A percentile compares a stretch with the other conserved stretches of the same genome.
phyloP scores from a whole-genome alignment of 2,797 vertebrate species.

The Graptemys geographica region DNA sequence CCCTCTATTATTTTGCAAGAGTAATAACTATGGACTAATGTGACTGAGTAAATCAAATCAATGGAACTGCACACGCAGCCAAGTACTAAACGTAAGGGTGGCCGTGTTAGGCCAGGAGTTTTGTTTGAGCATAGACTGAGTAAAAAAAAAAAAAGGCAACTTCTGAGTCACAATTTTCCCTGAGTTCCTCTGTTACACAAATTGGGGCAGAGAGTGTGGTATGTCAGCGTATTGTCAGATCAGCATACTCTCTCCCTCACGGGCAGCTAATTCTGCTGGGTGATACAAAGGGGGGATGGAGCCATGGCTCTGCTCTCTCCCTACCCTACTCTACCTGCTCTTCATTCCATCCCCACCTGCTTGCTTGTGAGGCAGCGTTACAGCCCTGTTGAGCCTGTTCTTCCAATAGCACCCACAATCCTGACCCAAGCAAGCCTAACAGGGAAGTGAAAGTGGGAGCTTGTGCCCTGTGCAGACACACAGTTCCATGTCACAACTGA shows the following conservation, averaged over 20 bases:
- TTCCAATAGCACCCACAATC: not conserved
- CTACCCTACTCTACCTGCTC: not conserved
- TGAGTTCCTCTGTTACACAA: not conserved
- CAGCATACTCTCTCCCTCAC: no score
- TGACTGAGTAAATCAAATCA: not conserved
- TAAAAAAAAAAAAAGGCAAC: not conserved
- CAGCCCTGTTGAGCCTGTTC: not conserved
- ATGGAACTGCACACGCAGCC: not conserved
- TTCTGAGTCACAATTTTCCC: not conserved
- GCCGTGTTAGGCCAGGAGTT: not conserved
- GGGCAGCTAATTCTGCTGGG: not conserved
- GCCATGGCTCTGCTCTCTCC: not conserved
- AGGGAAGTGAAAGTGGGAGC: not conserved
- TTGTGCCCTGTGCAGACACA: not conserved
- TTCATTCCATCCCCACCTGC: not conserved
- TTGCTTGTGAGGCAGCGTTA: not conserved
- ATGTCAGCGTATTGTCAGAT: not conserved
- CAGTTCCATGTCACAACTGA: not conserved
- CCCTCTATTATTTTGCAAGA: conserved; percentile 5
- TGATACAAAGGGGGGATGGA: not conserved
- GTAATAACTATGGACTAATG: not conserved
- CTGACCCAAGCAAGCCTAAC: not conserved
- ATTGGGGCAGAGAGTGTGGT: not conserved
- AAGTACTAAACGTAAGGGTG: not conserved
- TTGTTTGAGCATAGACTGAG: not conserved